Percentiles rank a stretch among this genome's conserved stretches.
Conservation (phyloP, 2,888 invertebrate species). For the Pterobdella sp. region DNA sequence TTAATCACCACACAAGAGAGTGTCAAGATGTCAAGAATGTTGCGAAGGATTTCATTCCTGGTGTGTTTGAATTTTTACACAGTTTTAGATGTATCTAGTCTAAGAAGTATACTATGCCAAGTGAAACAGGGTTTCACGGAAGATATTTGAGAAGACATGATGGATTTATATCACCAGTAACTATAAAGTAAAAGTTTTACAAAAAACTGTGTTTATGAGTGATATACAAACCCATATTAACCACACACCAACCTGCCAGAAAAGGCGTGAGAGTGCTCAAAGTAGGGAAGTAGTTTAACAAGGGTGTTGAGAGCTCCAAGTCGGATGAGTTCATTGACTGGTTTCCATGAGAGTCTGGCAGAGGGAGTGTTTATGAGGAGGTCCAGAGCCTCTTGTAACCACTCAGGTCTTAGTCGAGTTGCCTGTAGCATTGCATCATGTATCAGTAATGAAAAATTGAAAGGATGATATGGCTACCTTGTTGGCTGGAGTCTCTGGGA, state of each 20-base stretch:
- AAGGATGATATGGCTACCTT: conserved; percentile 48
- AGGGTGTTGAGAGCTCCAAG: conserved; percentile 36
- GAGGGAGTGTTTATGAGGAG: conserved; percentile 68
- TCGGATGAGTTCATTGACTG: conserved; percentile 64
- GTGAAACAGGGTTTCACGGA: neutral
- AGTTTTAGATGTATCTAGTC: neutral
- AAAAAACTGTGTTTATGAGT: too few relatives aligned
- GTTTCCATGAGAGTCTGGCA: conserved; percentile 69
- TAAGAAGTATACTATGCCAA: neutral
- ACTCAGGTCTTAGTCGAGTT: conserved; percentile 63
- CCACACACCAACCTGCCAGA: conserved; percentile 58
- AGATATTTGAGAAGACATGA: neutral
- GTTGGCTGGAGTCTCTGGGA: conserved; percentile 51
- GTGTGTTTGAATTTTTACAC: neutral
- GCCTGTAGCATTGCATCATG: conserved; percentile 46
- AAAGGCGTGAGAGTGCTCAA: conserved; percentile 79
- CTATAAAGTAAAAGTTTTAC: too few relatives aligned
- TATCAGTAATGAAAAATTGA: neutral
- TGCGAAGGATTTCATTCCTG: conserved; percentile 71
- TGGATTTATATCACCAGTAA: neutral
- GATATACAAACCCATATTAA: neutral
- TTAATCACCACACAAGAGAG: conserved; percentile 82
- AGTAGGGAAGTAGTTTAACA: conserved; percentile 71
- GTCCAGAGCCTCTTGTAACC: conserved; percentile 77
- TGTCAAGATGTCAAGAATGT: conserved; percentile 74